Conservation (phyloP, 2,888 invertebrate genomes). For the Chaitophorus viminalis region DNA sequence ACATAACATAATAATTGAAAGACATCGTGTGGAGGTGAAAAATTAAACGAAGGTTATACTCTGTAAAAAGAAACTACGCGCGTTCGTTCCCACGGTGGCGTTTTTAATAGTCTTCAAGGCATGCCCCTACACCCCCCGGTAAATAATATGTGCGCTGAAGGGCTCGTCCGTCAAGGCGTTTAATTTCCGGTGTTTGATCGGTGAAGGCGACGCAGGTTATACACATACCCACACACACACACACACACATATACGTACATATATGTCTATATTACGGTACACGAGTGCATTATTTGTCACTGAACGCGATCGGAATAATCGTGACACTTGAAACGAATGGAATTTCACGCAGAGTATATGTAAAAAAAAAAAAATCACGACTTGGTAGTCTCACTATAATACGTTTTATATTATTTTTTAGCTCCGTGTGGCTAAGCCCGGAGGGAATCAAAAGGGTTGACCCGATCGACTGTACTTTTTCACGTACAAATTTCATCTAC, state of each 20-base stretch:
- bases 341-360: background rate
- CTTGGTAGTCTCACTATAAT: background rate
- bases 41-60: conserved; percentile 2
- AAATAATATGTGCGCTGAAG: background rate
- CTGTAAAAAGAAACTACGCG: background rate
- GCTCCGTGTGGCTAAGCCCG: no score
- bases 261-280: no score
- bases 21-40: background rate
- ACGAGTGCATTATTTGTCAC: no score
- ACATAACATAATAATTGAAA: conserved; percentile 38
- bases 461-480: no score
- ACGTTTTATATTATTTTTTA: background rate
- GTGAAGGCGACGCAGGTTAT: background rate
- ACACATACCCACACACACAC: background rate
- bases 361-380: background rate
- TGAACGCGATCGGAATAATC: background rate
- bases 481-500: no score
- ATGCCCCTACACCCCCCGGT: background rate
- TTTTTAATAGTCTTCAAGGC: conserved; percentile 27
- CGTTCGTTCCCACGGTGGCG: conserved; percentile 34
- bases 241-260: no score
- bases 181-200: conserved; percentile 56
- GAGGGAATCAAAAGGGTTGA: no score
- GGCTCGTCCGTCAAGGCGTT: conserved; percentile 17
- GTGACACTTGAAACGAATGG: conserved; percentile 27